Base-by-base conservation (phyloP, 2,797 vertebrate genomes). In the Bradypodion ventrale region DNA sequence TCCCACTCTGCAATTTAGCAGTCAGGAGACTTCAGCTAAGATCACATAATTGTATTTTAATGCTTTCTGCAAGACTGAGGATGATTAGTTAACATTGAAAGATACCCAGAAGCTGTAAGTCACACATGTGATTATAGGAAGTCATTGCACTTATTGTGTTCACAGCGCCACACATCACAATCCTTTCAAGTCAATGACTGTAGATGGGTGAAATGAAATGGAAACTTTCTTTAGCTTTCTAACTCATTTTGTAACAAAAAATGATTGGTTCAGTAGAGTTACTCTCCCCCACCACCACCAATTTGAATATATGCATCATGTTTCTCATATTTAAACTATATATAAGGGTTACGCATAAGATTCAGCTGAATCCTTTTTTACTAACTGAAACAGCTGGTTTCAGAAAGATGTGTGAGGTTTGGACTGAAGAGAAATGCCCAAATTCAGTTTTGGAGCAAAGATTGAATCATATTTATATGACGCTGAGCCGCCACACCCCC, bases 1-100 rank as follows among this genome's bases (percentile, higher is more conserved):
- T 84, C 60, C 75, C 59, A 49, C 83, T 75, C 81, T 80, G 29
- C 66, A 92, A 93, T 90, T 93, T 87, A 87, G 84, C 87, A 93
- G 87, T 86, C 89, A 90, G 73, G 82, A 92, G 89, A 92, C 85
- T 89, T 89, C 91, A 91, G 92, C 87, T 89, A 90, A 93, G 84
- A 86, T 87, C 93, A 92, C 81, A 12, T 89, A 91, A 92, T 87
- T 65, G 49, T 80, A 87, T 87, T 93, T 95, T 92, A 93, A 94
- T 87, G 87, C 84, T 87, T 90, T 92, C 86, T 42, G 21, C 65
- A 85, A 92, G 91, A 87, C 78, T 56, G 68, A 88, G 91, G 79
- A 44, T 92, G 88, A 85, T 93, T 89, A 93, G 87, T 94, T 91
- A 93, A 87, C 88, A 87, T 80, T 91, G 91, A 86, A 92, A 87